A percentile compares a stretch with the other conserved stretches of the same genome.
These are phyloP conservation scores for Thunnus maccoyii DNA, from an alignment of 2,113 vertebrate species.

Conservation along the genomic window DNA sequence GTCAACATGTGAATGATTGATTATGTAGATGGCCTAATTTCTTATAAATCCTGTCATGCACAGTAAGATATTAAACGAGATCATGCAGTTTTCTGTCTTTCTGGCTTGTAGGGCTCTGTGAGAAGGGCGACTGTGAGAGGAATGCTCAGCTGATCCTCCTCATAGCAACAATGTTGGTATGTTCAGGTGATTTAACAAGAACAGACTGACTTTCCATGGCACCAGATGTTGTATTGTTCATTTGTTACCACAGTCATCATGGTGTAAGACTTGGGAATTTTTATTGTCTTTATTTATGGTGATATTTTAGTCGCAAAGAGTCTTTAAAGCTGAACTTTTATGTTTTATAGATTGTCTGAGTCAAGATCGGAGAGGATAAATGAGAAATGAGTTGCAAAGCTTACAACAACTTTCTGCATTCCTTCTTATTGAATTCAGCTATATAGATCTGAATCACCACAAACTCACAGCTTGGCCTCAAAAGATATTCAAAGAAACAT, in stretches of 20 bases:
- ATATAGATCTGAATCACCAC: neutral
- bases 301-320: too few relatives aligned
- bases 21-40: slow-evolving; percentile 15
- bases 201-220: neutral
- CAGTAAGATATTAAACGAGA: neutral
- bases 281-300: neutral
- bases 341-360: too few relatives aligned
- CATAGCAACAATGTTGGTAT: too few relatives aligned
- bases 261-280: too few relatives aligned
- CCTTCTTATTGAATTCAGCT: neutral
- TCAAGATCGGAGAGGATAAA: neutral
- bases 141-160: neutral
- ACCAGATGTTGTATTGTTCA: neutral
- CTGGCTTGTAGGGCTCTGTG: neutral
- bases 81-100: neutral
- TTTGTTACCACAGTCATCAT: too few relatives aligned
- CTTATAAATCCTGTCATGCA: neutral
- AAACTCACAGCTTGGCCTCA: neutral
- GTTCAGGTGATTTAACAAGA: neutral
- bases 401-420: neutral
- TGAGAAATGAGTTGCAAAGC: neutral
- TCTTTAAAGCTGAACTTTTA: too few relatives aligned
- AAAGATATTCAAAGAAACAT: neutral
- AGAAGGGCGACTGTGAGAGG: too few relatives aligned
- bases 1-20: slow-evolving; percentile 39